Evolutionary conservation across 2,888 invertebrate species (phyloP), one percentile per base, ranked within the genome.

Genomic region (Pristionchus entomophagus): DNA sequence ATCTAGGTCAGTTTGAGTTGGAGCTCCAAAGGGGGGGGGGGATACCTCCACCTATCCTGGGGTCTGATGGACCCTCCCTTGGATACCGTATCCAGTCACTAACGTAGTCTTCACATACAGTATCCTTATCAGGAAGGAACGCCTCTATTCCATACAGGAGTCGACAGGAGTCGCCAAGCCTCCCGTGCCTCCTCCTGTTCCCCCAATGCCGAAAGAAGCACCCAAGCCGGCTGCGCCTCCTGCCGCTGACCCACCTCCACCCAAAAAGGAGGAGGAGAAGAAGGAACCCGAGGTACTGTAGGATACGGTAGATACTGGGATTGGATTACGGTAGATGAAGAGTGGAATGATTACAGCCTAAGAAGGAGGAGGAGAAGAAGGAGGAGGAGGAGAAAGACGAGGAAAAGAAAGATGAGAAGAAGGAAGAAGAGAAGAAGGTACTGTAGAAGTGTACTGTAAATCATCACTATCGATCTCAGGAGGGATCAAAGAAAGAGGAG

Each of bases 381-480:
- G 85, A 73, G 73, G 49, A 51, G 32, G n/a, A 78, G 65, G 41
- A 77, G 83, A 83, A 83, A 80, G 80, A 49, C 41, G 69, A 78
- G 81, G n/a, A 59, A 29, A 41, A n/a, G n/a, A n/a, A n/a, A n/a
- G n/a, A n/a, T n/a, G n/a, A n/a, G n/a, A 78, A 41, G 85, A 86
- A 82, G 49, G 81, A 81, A 26, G 84, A 59, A 45, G 62, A 56
- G 17, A 51, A 65, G 82, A 86, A 73, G 84, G 86, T 65, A 65
- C 38, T 32, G 35, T 65, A 17, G 38, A 65, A 19, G 32, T n/a
- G 45, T 10, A 22, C 32, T 22, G 32, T 26, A 10, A 35, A 65
- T 65, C n/a, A n/a, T n/a, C n/a, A n/a, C n/a, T n/a, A n/a, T n/a
- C n/a, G n/a, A n/a, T n/a, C n/a, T n/a, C n/a, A 65, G 65, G 65